phyloP scores from a whole-genome alignment of 2,888 invertebrate genomes.

The Thecocarcelia acutangulata region DNA sequence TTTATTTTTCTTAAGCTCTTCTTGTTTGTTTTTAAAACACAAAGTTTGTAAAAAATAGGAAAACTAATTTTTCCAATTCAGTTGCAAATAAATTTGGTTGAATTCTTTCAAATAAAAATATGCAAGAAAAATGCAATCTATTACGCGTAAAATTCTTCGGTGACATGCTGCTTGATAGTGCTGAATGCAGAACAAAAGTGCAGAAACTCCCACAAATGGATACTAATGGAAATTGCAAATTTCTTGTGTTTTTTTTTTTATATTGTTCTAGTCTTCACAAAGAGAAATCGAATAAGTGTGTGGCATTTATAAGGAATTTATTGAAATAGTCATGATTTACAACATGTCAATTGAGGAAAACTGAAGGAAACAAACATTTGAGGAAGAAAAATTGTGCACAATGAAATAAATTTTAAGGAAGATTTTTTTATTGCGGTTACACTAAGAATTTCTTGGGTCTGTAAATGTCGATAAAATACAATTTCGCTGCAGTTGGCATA shows the following conservation, averaged over 20 bases:
- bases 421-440: too few species aligned
- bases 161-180: slow-evolving; percentile 32
- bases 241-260: not conserved
- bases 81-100: slow-evolving; percentile 35
- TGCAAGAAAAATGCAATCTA: slow-evolving; percentile 41
- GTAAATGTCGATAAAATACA: too few species aligned
- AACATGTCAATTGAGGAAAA: slow-evolving; percentile 28
- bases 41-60: not conserved
- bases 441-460: too few species aligned
- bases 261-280: too few species aligned
- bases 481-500: too few species aligned
- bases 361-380: slow-evolving; percentile 9
- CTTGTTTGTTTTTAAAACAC: too few species aligned
- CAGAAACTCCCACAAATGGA: slow-evolving; percentile 17
- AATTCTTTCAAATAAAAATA: slow-evolving; percentile 8
- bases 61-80: not conserved
- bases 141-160: slow-evolving; percentile 46
- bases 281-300: slow-evolving; percentile 18
- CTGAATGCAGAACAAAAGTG: slow-evolving; percentile 15
- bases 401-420: slow-evolving; percentile 11
- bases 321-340: slow-evolving; percentile 51
- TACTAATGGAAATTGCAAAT: slow-evolving; percentile 3
- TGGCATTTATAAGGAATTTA: slow-evolving; percentile 40
- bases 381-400: slow-evolving; percentile 33
- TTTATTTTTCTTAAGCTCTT: too few species aligned